Conservation (phyloP, 2,888 invertebrate genomes). For the Ornithoptera priamus region DNA sequence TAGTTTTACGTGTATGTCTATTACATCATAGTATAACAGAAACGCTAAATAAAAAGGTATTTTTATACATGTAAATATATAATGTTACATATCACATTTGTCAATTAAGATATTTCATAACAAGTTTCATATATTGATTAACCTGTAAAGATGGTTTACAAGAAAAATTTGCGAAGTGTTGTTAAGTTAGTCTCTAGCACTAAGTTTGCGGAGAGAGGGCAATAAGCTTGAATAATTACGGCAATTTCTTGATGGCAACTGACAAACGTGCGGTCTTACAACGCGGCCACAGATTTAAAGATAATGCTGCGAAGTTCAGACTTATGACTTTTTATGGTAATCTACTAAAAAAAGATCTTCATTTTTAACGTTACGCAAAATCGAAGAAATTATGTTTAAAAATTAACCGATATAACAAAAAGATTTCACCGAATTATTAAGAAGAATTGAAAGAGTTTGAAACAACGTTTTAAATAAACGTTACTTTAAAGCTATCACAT, state of each 20-base stretch:
- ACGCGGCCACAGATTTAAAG: constrained; percentile 27
- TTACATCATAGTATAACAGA: too few relatives aligned
- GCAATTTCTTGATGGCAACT: constrained; percentile 55
- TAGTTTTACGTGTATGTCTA: too few relatives aligned
- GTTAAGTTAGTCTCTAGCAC: constrained; percentile 41
- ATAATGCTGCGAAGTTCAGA: constrained; percentile 20
- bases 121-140: too few relatives aligned
- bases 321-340: background rate
- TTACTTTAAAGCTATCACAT: too few relatives aligned
- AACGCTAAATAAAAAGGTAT: too few relatives aligned
- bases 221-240: constrained; percentile 38
- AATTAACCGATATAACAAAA: background rate
- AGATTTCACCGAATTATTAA: too few relatives aligned
- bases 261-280: constrained; percentile 46
- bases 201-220: constrained; percentile 40
- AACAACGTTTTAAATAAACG: too few relatives aligned
- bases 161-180: constrained; percentile 35
- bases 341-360: background rate
- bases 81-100: too few relatives aligned
- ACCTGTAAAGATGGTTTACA: background rate
- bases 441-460: too few relatives aligned
- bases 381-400: background rate
- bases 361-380: background rate
- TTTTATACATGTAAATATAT: too few relatives aligned
- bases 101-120: too few relatives aligned